These are phyloP conservation scores for Xanthorhoe spadicearia DNA, from an alignment of 2,888 invertebrate genomes.

Conservation along the genomic window DNA sequence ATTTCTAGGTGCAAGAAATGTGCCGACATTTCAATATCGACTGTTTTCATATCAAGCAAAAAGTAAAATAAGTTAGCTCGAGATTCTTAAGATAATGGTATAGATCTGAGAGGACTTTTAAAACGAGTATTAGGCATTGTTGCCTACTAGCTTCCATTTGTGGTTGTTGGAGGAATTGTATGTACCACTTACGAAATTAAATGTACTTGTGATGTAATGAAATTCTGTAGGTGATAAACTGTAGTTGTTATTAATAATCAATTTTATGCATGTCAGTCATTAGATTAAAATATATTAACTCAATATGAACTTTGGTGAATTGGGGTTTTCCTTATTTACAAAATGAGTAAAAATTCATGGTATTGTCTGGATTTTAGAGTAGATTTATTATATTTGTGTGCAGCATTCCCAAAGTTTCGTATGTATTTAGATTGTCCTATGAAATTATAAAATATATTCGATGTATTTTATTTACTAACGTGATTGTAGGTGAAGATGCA, in stretches of 20 bases:
- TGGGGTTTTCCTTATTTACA: background rate
- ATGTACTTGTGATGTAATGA: constrained; percentile 4
- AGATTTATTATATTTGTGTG: background rate
- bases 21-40: constrained; percentile 95
- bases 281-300: background rate
- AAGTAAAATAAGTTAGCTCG: constrained; percentile 61
- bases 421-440: background rate
- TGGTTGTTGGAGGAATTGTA: constrained; percentile 25
- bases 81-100: constrained; percentile 30
- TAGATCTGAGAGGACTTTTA: constrained; percentile 41
- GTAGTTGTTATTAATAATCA: constrained; percentile 1
- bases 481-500: background rate
- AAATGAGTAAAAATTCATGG: background rate
- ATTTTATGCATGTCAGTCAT: background rate
- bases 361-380: background rate
- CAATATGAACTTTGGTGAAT: constrained; percentile 5
- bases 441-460: background rate
- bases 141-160: constrained; percentile 19
- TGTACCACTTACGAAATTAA: constrained; percentile 6
- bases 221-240: constrained; percentile 5
- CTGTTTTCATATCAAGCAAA: constrained; percentile 88
- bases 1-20: constrained; percentile 95
- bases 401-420: background rate
- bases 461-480: constrained; percentile 1
- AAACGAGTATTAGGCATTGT: constrained; percentile 38